Evolutionary conservation across 2,888 invertebrate species (phyloP).

Genomic region (Morinoia aosen): DNA sequence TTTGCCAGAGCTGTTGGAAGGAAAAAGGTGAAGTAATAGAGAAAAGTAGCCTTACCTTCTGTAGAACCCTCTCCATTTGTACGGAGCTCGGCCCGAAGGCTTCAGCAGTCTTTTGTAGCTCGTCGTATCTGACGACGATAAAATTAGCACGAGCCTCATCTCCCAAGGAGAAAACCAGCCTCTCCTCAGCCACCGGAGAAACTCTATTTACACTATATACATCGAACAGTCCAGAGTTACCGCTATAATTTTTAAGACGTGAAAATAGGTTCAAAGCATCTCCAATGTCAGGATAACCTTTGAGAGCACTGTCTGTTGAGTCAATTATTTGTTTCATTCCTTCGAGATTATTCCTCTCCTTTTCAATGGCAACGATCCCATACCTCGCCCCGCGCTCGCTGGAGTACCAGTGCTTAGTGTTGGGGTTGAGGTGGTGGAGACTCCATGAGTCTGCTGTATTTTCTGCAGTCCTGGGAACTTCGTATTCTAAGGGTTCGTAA

Average conservation of each 20-base stretch:
- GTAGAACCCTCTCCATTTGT: neutral
- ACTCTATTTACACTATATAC: neutral
- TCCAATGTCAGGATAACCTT: neutral
- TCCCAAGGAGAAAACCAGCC: neutral
- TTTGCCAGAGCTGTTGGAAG: too few species aligned
- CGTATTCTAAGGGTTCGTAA: neutral
- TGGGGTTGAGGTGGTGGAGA: neutral
- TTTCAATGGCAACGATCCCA: neutral
- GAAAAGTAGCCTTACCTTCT: neutral
- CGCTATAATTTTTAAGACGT: neutral
- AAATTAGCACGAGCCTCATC: constrained; percentile 6
- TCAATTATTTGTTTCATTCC: constrained; percentile 14
- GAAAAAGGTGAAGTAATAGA: too few species aligned
- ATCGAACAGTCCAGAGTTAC: neutral
- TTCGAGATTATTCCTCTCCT: neutral
- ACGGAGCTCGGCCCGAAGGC: neutral
- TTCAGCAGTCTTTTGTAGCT: neutral
- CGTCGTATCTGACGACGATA: neutral
- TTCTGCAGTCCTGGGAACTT: neutral
- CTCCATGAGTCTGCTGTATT: neutral
- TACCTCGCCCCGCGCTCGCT: neutral
- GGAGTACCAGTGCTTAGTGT: neutral
- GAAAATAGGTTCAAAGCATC: neutral
- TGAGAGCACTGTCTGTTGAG: neutral
- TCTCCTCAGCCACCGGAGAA: neutral